Percentiles rank a stretch among this genome's conserved stretches.
Evolutionary conservation across 2,797 vertebrate genomes (phyloP).

Genomic region (Lates japonicus): DNA sequence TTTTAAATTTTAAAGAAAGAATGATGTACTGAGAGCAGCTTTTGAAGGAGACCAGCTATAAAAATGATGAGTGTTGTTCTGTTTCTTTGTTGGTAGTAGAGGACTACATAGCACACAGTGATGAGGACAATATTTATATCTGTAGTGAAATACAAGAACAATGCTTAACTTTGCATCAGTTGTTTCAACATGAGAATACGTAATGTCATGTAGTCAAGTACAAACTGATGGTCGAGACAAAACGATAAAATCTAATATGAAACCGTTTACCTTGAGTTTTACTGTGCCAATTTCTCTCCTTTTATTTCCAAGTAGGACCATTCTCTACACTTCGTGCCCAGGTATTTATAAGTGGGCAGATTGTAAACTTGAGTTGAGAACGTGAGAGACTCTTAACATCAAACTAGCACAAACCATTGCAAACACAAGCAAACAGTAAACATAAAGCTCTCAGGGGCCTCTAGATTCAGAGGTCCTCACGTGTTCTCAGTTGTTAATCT

Average conservation of each 20-base stretch:
- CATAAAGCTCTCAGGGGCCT: too few relatives aligned
- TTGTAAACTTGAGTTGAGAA: too few relatives aligned
- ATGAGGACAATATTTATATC: not conserved
- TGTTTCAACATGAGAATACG: not conserved
- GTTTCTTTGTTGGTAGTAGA: not conserved
- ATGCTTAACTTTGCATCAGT: not conserved
- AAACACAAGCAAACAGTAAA: too few relatives aligned
- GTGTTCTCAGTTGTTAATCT: not conserved
- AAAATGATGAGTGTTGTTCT: not conserved
- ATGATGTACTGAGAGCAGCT: not conserved
- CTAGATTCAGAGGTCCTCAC: not conserved
- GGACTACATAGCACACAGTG: not conserved
- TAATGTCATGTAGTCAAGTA: too few relatives aligned
- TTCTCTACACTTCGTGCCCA: not conserved
- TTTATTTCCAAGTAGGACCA: not conserved
- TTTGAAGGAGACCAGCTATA: not conserved
- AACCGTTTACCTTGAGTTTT: too few relatives aligned
- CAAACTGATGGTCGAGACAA: not conserved
- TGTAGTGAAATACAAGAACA: not conserved
- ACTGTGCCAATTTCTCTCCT: not conserved
- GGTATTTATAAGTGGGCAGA: not conserved
- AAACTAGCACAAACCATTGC: not conserved
- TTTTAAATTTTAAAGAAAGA: not conserved
- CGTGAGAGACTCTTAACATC: not conserved
- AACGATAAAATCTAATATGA: not conserved